Percentiles rank a stretch among this genome's conserved stretches.
Conservation (phyloP, 2,113 vertebrate species). For the Saguinus midas region DNA sequence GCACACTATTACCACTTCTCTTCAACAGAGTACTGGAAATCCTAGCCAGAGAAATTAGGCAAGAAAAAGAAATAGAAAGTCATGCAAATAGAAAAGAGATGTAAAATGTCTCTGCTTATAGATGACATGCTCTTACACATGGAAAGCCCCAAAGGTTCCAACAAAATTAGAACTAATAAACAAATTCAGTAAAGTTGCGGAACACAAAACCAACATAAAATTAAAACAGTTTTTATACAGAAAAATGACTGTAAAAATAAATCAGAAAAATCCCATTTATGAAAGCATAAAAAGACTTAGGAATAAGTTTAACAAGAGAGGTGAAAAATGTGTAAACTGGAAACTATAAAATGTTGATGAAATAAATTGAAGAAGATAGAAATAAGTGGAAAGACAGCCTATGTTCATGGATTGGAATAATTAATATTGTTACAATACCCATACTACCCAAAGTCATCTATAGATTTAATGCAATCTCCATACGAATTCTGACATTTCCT, state of each 20-base stretch:
- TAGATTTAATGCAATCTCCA: background rate
- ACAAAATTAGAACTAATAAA: background rate
- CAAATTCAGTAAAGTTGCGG: background rate
- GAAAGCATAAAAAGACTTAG: background rate
- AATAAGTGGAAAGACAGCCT: background rate
- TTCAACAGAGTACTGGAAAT: background rate
- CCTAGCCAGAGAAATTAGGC: background rate
- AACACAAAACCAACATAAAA: background rate
- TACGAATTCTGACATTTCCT: background rate
- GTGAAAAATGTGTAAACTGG: background rate
- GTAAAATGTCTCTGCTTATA: background rate
- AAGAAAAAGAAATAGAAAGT: background rate
- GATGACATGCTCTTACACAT: background rate
- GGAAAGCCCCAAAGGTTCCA: background rate
- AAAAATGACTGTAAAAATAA: background rate
- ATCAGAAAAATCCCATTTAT: background rate
- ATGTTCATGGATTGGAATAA: background rate
- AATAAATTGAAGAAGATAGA: background rate
- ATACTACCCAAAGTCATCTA: background rate
- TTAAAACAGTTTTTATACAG: background rate
- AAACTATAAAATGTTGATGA: background rate
- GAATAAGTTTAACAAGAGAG: background rate
- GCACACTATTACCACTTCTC: background rate
- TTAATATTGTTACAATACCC: background rate
- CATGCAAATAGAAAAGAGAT: background rate